These are phyloP conservation scores for Ichneumon xanthorius DNA, from an alignment of 2,888 invertebrate species.

Conservation along the genomic window DNA sequence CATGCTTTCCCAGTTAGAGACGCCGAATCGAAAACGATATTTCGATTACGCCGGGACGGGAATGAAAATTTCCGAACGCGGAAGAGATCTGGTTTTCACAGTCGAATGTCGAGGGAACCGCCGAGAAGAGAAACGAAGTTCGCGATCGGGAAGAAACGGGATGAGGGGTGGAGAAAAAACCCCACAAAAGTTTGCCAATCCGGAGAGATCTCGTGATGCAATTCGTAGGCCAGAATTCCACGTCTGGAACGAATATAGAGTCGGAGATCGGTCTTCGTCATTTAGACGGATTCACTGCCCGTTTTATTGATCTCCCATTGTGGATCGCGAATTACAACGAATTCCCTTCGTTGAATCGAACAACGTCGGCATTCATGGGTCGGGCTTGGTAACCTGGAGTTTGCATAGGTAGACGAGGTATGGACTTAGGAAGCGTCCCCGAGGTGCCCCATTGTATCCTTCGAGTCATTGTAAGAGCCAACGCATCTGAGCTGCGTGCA, in stretches of 20 bases:
- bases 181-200: background rate
- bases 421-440: constrained; percentile 38
- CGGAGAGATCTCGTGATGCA: background rate
- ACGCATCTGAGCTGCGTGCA: constrained; percentile 10
- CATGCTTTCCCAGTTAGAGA: constrained; percentile 29
- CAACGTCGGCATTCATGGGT: constrained; percentile 27
- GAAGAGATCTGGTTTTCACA: background rate
- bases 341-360: constrained; percentile 9
- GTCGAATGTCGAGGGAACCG: background rate
- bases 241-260: background rate
- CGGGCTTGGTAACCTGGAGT: background rate
- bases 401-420: constrained; percentile 23
- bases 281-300: background rate
- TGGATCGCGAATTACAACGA: background rate
- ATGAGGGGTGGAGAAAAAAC: background rate
- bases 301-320: background rate
- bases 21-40: constrained; percentile 6
- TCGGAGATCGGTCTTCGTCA: background rate
- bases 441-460: constrained; percentile 43
- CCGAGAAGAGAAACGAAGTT: background rate
- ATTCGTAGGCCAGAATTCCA: background rate
- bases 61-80: background rate
- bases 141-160: background rate
- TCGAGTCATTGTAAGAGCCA: constrained; percentile 55
- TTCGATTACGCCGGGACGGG: too few relatives aligned